Evolutionary conservation across 2,888 invertebrate genomes (phyloP).

Genomic region (Drosophila macrothrix): DNA sequence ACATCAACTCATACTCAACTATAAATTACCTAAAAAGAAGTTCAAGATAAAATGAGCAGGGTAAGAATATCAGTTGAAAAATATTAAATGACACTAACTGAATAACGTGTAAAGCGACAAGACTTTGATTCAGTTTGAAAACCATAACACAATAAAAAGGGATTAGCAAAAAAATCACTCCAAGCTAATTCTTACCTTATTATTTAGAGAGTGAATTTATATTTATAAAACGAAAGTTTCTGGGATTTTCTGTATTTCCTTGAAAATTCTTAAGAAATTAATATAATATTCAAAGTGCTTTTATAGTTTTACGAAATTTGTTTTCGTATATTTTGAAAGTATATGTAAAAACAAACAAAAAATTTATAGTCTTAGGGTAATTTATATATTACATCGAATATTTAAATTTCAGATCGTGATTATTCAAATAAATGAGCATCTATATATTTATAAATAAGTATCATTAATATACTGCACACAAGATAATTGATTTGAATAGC

Average conservation of each 20-base stretch:
- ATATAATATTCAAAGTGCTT: not conserved
- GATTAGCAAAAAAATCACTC: no score
- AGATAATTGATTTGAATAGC: not conserved
- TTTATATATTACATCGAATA: not conserved
- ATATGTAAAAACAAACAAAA: not conserved
- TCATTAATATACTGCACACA: not conserved
- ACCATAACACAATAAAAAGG: no score
- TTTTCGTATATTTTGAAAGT: not conserved
- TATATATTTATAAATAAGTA: not conserved
- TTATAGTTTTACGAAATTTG: not conserved
- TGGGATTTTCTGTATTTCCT: no score
- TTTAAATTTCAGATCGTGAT: not conserved
- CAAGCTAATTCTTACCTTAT: no score
- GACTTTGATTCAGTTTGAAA: not conserved
- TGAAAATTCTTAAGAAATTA: no score
- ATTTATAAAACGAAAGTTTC: no score
- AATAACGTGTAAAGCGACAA: not conserved
- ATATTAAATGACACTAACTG: not conserved
- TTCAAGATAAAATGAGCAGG: constrained; percentile 22
- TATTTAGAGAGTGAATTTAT: no score
- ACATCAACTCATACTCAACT: constrained; percentile 61
- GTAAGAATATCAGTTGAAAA: not conserved
- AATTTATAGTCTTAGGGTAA: not conserved
- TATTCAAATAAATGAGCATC: not conserved
- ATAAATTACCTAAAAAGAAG: constrained; percentile 55